A percentile compares a stretch with the other conserved stretches of the same genome.
phyloP scores from a whole-genome alignment of 2,888 invertebrate genomes.

The Pseudococcus longispinus region DNA sequence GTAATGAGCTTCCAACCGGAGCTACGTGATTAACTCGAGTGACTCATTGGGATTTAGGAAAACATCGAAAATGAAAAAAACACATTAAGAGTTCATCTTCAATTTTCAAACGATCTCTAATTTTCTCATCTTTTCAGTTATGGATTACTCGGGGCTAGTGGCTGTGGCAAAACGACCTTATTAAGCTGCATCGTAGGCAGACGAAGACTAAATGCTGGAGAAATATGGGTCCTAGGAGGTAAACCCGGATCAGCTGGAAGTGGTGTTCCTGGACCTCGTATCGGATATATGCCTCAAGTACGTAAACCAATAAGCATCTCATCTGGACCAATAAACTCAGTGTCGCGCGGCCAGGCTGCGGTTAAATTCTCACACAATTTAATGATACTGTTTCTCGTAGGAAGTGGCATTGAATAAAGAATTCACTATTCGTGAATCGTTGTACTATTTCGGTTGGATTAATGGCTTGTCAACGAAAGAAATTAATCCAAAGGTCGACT shows the following conservation, averaged over 20 bases:
- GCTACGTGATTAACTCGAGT: background rate
- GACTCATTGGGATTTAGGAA: background rate
- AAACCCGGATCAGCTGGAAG: slow-evolving; percentile 82
- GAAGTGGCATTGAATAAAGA: slow-evolving; percentile 78
- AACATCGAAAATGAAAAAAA: background rate
- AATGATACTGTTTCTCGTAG: slow-evolving; percentile 62
- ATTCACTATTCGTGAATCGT: slow-evolving; percentile 80
- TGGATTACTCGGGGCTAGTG: slow-evolving; percentile 86
- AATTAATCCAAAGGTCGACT: slow-evolving; percentile 75
- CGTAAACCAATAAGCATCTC: slow-evolving; percentile 57
- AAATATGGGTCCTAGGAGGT: slow-evolving; percentile 84
- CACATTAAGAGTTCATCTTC: background rate
- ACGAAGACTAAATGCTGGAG: slow-evolving; percentile 78
- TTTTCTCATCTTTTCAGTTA: slow-evolving; percentile 69
- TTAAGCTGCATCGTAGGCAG: slow-evolving; percentile 86
- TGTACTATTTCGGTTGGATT: slow-evolving; percentile 84
- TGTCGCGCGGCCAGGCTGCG: too few relatives aligned
- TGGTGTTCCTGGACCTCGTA: slow-evolving; percentile 86
- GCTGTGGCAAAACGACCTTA: slow-evolving; percentile 89
- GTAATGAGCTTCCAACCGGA: background rate
- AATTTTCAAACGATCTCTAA: background rate
- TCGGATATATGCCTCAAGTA: slow-evolving; percentile 90
- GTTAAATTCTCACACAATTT: background rate
- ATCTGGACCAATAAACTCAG: too few relatives aligned
- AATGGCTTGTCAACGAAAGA: slow-evolving; percentile 75